These are phyloP conservation scores for Aphrocallistes beatrix DNA, from an alignment of 37 sponge, comb jelly and placozoan species.

Conservation along the genomic window DNA sequence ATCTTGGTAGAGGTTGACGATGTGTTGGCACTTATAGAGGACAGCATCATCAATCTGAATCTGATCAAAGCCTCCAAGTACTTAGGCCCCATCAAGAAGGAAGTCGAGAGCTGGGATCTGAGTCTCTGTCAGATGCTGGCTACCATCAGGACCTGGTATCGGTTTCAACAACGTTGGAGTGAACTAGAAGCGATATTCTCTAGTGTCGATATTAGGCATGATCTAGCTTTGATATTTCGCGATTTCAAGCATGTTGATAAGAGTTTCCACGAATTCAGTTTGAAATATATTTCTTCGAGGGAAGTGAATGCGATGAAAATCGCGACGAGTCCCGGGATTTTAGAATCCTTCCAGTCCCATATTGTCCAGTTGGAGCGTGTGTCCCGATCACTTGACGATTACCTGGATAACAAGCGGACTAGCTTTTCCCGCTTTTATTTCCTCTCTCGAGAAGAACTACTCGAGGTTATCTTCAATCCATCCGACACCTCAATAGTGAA, in stretches of 20 bases:
- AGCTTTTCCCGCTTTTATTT: slow-evolving; percentile 61
- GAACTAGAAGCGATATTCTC: slow-evolving; percentile 61
- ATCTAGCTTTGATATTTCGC: slow-evolving; percentile 35
- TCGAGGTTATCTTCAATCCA: slow-evolving; percentile 49
- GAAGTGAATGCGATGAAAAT: background rate
- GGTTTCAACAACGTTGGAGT: slow-evolving; percentile 67
- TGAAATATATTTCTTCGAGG: background rate
- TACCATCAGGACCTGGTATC: slow-evolving; percentile 48
- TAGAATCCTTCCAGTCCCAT: slow-evolving; percentile 49
- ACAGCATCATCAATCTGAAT: slow-evolving; percentile 50
- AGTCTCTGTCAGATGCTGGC: slow-evolving; percentile 41
- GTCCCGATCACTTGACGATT: slow-evolving; percentile 58
- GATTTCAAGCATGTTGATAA: slow-evolving; percentile 60
- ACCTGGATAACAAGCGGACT: slow-evolving; percentile 51
- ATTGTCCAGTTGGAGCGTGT: slow-evolving; percentile 55
- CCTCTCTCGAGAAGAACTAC: slow-evolving; percentile 52
- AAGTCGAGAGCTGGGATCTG: slow-evolving; percentile 50
- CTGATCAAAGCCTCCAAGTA: slow-evolving; percentile 57
- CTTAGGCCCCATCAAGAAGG: slow-evolving; percentile 54
- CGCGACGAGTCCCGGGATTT: slow-evolving; percentile 28
- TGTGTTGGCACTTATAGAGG: slow-evolving; percentile 44
- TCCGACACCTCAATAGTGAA: slow-evolving; percentile 17
- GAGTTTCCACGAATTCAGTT: slow-evolving; percentile 50
- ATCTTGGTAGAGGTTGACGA: slow-evolving; percentile 48
- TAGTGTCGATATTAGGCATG: slow-evolving; percentile 43